phyloP scores from a whole-genome alignment of 2,888 invertebrate species.

The Teinopalpus imperialis region DNA sequence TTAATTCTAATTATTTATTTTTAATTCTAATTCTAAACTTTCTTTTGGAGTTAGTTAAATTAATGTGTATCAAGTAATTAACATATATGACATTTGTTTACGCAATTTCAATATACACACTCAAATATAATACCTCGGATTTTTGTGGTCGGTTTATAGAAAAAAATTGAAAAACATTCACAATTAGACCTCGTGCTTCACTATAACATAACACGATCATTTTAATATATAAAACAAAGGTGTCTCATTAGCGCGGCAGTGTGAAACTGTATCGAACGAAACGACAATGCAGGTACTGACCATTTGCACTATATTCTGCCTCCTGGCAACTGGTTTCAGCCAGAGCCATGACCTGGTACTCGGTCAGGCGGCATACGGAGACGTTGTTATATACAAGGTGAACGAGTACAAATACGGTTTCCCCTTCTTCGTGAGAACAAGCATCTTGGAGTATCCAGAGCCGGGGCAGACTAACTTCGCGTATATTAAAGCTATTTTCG shows the following conservation, averaged over 20 bases:
- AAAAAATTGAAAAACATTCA: no score
- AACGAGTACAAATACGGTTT: conserved; percentile 67
- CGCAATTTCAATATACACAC: no score
- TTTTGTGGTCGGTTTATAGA: no score
- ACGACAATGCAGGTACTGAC: conserved; percentile 50
- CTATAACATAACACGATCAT: conserved; percentile 45
- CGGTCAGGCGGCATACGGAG: conserved; percentile 61
- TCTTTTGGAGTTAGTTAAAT: no score
- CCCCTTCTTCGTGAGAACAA: conserved; percentile 57
- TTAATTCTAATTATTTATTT: no score
- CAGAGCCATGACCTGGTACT: conserved; percentile 64
- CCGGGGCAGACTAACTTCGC: conserved; percentile 60
- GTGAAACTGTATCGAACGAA: conserved; percentile 57
- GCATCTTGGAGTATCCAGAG: conserved; percentile 59
- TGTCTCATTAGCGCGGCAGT: conserved; percentile 54
- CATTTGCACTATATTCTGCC: conserved; percentile 44
- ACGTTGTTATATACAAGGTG: conserved; percentile 54
- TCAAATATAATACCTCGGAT: no score
- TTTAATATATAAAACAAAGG: conserved; percentile 58
- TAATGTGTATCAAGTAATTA: no score
- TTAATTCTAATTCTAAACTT: no score
- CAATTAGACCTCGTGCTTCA: no score
- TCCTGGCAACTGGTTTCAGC: conserved; percentile 42
- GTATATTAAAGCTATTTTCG: conserved; percentile 54
- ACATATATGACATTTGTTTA: no score